Percentiles rank a stretch among this genome's conserved stretches.
phyloP scores from a whole-genome alignment of 1,140 invertebrate genomes.

The Daktulosphaira vitifoliae region DNA sequence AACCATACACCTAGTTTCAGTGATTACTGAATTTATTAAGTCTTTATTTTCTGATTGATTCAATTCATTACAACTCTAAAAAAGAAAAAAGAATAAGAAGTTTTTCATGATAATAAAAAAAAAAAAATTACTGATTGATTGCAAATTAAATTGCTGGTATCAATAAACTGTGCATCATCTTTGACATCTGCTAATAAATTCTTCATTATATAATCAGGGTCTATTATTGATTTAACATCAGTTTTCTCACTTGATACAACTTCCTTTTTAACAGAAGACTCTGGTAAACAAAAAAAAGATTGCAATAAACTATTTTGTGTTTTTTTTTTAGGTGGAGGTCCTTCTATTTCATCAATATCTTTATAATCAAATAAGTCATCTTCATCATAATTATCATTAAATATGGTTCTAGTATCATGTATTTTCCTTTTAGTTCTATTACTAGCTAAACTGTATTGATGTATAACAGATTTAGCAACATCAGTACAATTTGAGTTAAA shows the following conservation, averaged over 20 bases:
- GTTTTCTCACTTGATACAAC: background rate
- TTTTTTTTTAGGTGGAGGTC: constrained; percentile 10
- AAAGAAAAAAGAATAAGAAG: background rate
- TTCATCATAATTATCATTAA: background rate
- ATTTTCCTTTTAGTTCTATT: background rate
- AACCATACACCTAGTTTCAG: background rate
- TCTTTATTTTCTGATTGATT: background rate
- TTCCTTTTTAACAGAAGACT: background rate
- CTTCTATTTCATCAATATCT: constrained; percentile 20
- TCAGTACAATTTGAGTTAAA: no score
- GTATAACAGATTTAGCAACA: no score
- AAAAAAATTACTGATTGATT: constrained; percentile 15
- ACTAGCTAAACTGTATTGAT: no score
- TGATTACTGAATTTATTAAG: constrained; percentile 6
- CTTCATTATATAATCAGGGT: constrained; percentile 3
- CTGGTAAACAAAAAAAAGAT: background rate
- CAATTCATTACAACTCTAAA: background rate
- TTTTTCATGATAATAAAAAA: background rate
- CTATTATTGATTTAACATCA: background rate
- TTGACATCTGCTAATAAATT: constrained; percentile 6
- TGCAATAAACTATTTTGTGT: background rate
- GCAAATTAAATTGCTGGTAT: background rate
- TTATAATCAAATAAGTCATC: background rate
- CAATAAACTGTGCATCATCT: constrained; percentile 9
- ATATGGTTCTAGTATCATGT: background rate